These are phyloP conservation scores for Neofelis nebulosa DNA, from an alignment of 2,113 vertebrate species.

Conservation along the genomic window DNA sequence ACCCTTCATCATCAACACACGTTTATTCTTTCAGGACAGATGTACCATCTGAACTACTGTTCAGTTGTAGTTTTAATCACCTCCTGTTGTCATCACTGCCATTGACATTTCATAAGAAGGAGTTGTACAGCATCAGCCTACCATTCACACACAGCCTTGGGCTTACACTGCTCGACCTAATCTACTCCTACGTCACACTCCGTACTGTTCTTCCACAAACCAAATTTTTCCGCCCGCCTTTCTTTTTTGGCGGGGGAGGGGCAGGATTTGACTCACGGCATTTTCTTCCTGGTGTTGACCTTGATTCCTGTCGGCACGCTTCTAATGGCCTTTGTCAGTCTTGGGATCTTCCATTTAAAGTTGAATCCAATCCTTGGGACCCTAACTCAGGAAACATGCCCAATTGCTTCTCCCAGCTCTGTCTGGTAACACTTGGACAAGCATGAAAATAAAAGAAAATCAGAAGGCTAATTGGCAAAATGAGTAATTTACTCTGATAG, in stretches of 20 bases:
- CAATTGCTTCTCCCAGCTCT: background rate
- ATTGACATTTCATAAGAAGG: constrained; percentile 17
- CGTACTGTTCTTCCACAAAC: background rate
- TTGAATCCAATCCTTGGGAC: background rate
- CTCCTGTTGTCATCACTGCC: background rate
- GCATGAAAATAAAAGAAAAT: background rate
- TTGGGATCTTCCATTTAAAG: background rate
- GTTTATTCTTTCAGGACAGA: constrained; percentile 12
- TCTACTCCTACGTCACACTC: background rate
- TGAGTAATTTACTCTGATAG: background rate
- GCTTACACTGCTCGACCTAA: background rate
- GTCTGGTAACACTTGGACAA: background rate
- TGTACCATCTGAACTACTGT: background rate
- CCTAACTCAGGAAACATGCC: background rate
- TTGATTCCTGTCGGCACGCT: background rate
- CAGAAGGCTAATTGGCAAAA: background rate
- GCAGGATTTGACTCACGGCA: background rate
- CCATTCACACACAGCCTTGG: background rate
- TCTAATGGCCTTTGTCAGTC: background rate
- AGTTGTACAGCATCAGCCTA: background rate
- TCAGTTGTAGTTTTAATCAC: background rate
- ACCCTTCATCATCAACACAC: background rate
- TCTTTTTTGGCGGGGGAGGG: background rate
- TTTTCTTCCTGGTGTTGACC: background rate
- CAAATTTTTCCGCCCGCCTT: background rate